Conservation (phyloP, 2,113 vertebrate genomes). For the Oenanthe melanoleuca region DNA sequence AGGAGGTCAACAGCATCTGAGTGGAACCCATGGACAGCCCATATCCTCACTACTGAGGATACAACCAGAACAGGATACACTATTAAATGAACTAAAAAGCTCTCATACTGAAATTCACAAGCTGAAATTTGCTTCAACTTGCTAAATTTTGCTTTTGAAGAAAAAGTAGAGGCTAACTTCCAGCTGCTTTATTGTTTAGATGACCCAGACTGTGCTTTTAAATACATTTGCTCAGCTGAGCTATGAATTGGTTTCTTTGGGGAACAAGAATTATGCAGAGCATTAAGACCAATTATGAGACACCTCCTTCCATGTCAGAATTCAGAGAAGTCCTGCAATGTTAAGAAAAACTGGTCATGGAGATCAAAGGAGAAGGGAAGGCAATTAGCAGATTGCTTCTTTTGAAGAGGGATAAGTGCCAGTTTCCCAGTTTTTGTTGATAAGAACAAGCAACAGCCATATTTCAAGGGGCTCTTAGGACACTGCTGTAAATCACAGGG, state of each 20-base stretch:
- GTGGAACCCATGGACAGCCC: background rate
- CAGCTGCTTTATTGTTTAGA: background rate
- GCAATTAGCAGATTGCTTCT: slow-evolving; percentile 36
- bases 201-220: background rate
- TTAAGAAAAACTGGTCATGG: background rate
- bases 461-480: background rate
- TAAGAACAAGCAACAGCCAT: background rate
- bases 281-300: background rate
- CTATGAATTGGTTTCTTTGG: background rate
- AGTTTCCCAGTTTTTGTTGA: slow-evolving; percentile 2
- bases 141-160: background rate
- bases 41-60: background rate
- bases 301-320: background rate
- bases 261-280: background rate
- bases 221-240: background rate
- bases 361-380: slow-evolving; percentile 36
- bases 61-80: background rate
- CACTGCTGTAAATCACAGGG: background rate
- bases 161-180: background rate
- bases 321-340: background rate
- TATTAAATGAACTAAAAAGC: background rate
- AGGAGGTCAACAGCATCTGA: background rate
- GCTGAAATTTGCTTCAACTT: too few species aligned
- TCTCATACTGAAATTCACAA: background rate
- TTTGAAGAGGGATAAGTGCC: background rate